Base-by-base conservation (phyloP, 2,888 invertebrate species). In the Branchellion lobata region DNA sequence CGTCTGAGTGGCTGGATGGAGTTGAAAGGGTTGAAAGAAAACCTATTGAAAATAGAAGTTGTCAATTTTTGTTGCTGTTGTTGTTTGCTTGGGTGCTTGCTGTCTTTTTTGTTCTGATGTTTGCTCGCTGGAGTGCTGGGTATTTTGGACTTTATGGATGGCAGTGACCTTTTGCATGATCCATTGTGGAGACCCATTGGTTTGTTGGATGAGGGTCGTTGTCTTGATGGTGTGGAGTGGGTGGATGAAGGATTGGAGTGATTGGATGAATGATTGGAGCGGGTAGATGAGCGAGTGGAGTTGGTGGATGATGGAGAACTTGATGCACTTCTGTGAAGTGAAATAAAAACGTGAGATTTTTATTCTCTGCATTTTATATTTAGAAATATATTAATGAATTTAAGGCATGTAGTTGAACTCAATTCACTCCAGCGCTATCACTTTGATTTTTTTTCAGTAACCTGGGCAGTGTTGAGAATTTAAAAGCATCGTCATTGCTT, bases 1-100 rank as follows among this genome's bases (percentile, higher is more conserved):
- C 83, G 82, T 80, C 84, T 83, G 77, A 85, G 83, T 61, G 94
- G 92, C 85, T 93, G 92, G 77, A 95, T 78, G 27, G 73, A 76
- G n/a, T 36, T 53, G n/a, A 34, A 65, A 0, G 77, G 18, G 2
- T 61, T 77, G 8, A 77, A 61, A 34, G 65, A n/a, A 65, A 77
- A 77, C 36, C 36, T 77, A 8, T 77, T 53, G 36, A 77, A 77
- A 36, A 77, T 34, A 34, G 61, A 65, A 65, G 57, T 21, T 27
- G 29, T 34, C 65, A 27, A 18, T 47, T 47, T 21, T 65, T 53
- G 11, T 5, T 53, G 53, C 21, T 27, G 27, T 27, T 75, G 47
- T 71, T 72, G 33, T 8, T 69, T 31, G 34, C 78, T 31, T 5
- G 24, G 33, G 11, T 36, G 24, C n/a, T n/a, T 40, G 1, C 5